Percentiles rank a stretch among this genome's conserved stretches.
Conservation (phyloP, 2,888 invertebrate species). For the Drosophila neotestacea region DNA sequence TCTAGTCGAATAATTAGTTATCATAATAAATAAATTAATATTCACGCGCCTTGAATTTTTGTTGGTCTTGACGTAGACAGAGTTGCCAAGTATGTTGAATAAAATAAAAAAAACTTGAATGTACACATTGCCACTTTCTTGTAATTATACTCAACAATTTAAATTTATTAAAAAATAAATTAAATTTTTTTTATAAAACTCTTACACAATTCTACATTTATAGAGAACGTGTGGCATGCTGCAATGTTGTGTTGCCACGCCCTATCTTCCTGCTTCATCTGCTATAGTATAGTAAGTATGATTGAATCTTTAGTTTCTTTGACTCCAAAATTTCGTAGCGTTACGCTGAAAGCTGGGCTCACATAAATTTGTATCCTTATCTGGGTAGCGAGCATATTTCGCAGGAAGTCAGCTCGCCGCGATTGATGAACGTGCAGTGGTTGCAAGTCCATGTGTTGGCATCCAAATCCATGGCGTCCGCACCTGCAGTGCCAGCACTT, state of each 20-base stretch:
- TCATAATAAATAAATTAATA: too few species aligned
- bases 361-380: constrained; percentile 68
- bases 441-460: constrained; percentile 92
- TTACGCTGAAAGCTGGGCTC: constrained; percentile 34
- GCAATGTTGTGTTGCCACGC: constrained; percentile 37
- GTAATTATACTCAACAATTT: constrained; percentile 63
- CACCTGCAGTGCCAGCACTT: constrained; percentile 46
- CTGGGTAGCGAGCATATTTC: constrained; percentile 97
- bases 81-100: too few species aligned
- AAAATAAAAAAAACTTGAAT: not conserved
- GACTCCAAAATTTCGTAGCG: constrained; percentile 65
- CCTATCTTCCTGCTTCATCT: constrained; percentile 21
- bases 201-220: constrained; percentile 69
- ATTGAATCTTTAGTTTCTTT: constrained; percentile 75
- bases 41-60: too few species aligned
- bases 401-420: constrained; percentile 90
- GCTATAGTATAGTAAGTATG: constrained; percentile 60
- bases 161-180: constrained; percentile 80
- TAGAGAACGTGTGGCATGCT: constrained; percentile 52
- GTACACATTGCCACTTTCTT: constrained; percentile 5
- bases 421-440: constrained; percentile 97
- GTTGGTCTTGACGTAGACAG: too few species aligned
- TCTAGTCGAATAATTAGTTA: too few species aligned
- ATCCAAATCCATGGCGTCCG: constrained; percentile 72
- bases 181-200: constrained; percentile 73